phyloP scores from a whole-genome alignment of 2,113 vertebrate genomes.

The Antennarius striatus region DNA sequence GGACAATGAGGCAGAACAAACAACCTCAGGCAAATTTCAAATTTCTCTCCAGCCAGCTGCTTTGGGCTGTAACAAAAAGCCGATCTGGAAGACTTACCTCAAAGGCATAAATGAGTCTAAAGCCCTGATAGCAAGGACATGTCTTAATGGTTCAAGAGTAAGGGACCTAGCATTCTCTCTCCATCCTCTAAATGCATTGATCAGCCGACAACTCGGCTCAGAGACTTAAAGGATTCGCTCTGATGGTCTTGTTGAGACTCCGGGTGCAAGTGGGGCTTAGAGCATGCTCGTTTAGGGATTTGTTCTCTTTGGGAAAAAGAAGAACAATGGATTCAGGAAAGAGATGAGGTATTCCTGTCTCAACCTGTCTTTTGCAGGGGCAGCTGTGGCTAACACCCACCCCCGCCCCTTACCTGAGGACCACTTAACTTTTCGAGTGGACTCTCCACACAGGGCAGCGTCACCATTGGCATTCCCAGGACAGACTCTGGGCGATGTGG shows the following conservation, averaged over 20 bases:
- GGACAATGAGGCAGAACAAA: too few relatives aligned
- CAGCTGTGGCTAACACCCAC: conserved; percentile 45
- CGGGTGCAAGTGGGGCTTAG: conserved; percentile 19
- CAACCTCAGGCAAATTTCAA: background rate
- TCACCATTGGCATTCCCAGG: conserved; percentile 80
- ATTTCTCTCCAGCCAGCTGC: conserved; percentile 8
- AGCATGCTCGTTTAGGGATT: conserved; percentile 19
- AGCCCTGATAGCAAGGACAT: conserved; percentile 5
- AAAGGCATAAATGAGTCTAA: conserved; percentile 15
- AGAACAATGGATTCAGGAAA: conserved; percentile 38
- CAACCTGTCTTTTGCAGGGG: conserved; percentile 19
- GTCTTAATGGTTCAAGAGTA: background rate
- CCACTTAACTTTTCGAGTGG: conserved; percentile 93
- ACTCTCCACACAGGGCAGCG: conserved; percentile 82
- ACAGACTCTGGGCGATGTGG: conserved; percentile 71
- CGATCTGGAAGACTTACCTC: conserved; percentile 33
- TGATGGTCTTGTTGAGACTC: conserved; percentile 3
- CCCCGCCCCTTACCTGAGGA: conserved; percentile 86
- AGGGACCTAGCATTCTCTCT: background rate
- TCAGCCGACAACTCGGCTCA: conserved; percentile 13
- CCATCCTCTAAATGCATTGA: background rate
- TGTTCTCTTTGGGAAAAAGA: conserved; percentile 4
- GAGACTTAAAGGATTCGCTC: conserved; percentile 16
- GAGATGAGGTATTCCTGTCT: conserved; percentile 51
- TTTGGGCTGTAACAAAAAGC: background rate